Conservation (phyloP, 2,113 vertebrate species). For the Crotalus viridis region DNA sequence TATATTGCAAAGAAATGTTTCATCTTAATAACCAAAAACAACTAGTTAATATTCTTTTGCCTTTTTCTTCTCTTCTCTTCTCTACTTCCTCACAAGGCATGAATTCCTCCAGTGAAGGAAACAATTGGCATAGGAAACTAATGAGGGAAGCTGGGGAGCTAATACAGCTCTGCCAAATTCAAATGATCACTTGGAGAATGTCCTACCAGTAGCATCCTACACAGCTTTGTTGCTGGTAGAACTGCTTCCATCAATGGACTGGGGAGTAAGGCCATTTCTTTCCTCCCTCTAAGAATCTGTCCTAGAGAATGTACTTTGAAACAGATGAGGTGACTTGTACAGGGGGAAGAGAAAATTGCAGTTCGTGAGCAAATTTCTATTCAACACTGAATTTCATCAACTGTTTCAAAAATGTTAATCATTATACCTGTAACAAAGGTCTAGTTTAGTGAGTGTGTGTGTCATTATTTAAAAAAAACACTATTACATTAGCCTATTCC, state of each 20-base stretch:
- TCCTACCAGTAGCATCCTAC: neutral
- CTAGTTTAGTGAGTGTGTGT: neutral
- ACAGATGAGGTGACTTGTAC: neutral
- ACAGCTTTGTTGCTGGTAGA: neutral
- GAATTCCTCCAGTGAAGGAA: neutral
- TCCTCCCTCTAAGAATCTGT: neutral
- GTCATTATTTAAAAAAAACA: neutral
- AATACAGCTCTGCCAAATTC: neutral
- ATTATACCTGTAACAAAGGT: neutral
- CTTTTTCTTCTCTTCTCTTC: neutral
- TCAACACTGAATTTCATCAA: neutral
- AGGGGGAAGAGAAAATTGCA: neutral
- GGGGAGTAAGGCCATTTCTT: neutral
- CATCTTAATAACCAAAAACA: neutral
- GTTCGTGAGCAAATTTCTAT: neutral
- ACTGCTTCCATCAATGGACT: neutral
- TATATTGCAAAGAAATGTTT: neutral
- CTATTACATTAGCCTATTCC: neutral
- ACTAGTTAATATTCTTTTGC: neutral
- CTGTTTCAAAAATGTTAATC: neutral
- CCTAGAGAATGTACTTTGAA: neutral
- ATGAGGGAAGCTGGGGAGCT: neutral
- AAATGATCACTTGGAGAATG: neutral
- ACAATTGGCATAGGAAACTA: neutral
- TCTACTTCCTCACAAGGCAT: neutral